Base-by-base conservation (phyloP, 1,140 invertebrate species). In the Drosophila murphyi region DNA sequence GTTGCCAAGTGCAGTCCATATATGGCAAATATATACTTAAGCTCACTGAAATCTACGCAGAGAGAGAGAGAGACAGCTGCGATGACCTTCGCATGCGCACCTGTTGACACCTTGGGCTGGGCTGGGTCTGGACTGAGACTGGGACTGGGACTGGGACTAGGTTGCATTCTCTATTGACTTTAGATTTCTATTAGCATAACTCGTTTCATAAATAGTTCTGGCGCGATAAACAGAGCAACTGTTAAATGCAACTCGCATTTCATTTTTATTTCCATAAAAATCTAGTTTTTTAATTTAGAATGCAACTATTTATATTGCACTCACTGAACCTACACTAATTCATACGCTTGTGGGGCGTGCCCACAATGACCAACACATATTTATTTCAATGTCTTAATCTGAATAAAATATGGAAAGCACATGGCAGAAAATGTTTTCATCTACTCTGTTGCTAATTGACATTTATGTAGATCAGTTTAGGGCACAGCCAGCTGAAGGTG, bases 201-300 rank as follows among this genome's bases (percentile, higher is more conserved):
- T 65, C 43, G 82, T 87, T 70, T n/a, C 12, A 56, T 37, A 57
- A 8, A 74, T 61, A 34, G 62, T 4, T n/a, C 12, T 34, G 5
- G 31, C 29, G 20, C 43, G 32, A 34, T 62, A 72, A 72, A 48
- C 62, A 57, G 76, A 77, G 68, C 63, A 69, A 70, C 41, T 51
- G 62, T 64, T 56, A 86, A 62, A 51, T 81, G 56, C 78, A 55
- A 43, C 39, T 43, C 39, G 10, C 4, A 43, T 0, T 52, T 85
- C 55, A 70, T 59, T 78, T 59, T 3, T 20, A 86, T 88, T 87
- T 72, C 68, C 82, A 88, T 83, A 81, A 62, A 86, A 81, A 86
- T 81, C 73, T 76, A 12, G 73, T 76, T 76, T 45, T 20, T 62
- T 28, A 48, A 59, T 60, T 65, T 57, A 50, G 10, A 45, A 69